Evolutionary conservation across 1,140 invertebrate genomes (phyloP), one percentile per base, ranked within the genome.

Genomic region (Brachionus koreanus): DNA sequence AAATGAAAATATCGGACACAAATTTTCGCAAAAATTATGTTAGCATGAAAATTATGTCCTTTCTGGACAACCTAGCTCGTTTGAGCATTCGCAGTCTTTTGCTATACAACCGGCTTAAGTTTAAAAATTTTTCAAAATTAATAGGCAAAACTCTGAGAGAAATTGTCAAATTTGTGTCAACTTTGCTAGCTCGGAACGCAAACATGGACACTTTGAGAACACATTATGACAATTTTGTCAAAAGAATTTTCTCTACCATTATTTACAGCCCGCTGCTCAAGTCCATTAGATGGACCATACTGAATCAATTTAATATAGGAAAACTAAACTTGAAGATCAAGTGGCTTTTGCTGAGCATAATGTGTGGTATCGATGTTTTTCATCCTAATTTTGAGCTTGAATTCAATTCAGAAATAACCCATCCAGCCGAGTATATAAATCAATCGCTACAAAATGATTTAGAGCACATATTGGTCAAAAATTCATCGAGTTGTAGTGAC

Each of bases 281-380:
- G 16, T 79, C 76, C 7, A 65, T 79, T 5, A 23, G 76, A 42
- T 79, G 76, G 76, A 79, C 76, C 12, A 79, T 79, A 12, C 29
- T 79, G 12, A 79, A 42, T 61, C 76, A 79, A 35, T 65, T 79
- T 13, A 79, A 79, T 33, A 79, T 79, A 5, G 49, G 76, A 1
- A 61, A 57, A 42, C 49, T 79, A 23, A 61, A 57, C 35, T 23
- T 79, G 5, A 79, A 65, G 16, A 79, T 49, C 12, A 79, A 79
- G 57, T 79, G 76, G 76, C 37, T 79, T 13, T 35, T 79, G 10
- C 33, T 79, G 29, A 79, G 76, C 19, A 79, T 79, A 43, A 79
- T 79, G 76, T 79, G 76, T 25, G 76, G 76, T 10, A 79, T 79
- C 9, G 76, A 79, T 37, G 76, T 79, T 12, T 79, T 61, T 61